Conservation (phyloP, 2,888 invertebrate species). For the Agrilus cyanescens region DNA sequence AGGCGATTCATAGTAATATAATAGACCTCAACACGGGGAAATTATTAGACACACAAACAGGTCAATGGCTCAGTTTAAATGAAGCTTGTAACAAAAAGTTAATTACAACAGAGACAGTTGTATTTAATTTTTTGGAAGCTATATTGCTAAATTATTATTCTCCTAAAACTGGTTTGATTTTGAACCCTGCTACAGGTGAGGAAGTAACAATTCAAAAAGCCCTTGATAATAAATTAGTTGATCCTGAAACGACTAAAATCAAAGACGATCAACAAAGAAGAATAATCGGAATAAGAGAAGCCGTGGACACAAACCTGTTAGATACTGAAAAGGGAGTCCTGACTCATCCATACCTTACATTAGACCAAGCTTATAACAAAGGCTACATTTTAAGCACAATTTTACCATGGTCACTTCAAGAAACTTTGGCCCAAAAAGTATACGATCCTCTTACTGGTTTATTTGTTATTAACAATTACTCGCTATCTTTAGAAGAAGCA, state of each 20-base stretch:
- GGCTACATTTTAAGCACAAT: conserved; percentile 69
- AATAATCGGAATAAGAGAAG: conserved; percentile 56
- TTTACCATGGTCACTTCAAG: conserved; percentile 72
- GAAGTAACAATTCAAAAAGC: conserved; percentile 66
- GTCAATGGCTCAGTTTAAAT: conserved; percentile 55
- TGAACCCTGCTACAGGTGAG: conserved; percentile 66
- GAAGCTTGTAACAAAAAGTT: conserved; percentile 58
- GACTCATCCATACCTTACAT: conserved; percentile 54
- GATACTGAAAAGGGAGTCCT: conserved; percentile 60
- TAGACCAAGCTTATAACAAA: conserved; percentile 70
- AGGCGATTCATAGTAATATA: conserved; percentile 59
- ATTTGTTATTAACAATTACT: conserved; percentile 55
- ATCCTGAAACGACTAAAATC: conserved; percentile 58
- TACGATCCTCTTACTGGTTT: conserved; percentile 66
- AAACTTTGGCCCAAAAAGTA: conserved; percentile 68
- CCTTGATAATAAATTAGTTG: conserved; percentile 56
- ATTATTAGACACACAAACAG: conserved; percentile 59
- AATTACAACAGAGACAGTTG: conserved; percentile 54
- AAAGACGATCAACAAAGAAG: conserved; percentile 59
- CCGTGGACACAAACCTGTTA: conserved; percentile 55
- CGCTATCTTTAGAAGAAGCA: conserved; percentile 61
- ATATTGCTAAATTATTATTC: conserved; percentile 68
- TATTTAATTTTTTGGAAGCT: conserved; percentile 60
- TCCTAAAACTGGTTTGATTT: conserved; percentile 58
- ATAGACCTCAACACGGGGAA: conserved; percentile 59